These are phyloP conservation scores for Drosophila affinis DNA, from an alignment of 2,888 invertebrate genomes.

Conservation along the genomic window DNA sequence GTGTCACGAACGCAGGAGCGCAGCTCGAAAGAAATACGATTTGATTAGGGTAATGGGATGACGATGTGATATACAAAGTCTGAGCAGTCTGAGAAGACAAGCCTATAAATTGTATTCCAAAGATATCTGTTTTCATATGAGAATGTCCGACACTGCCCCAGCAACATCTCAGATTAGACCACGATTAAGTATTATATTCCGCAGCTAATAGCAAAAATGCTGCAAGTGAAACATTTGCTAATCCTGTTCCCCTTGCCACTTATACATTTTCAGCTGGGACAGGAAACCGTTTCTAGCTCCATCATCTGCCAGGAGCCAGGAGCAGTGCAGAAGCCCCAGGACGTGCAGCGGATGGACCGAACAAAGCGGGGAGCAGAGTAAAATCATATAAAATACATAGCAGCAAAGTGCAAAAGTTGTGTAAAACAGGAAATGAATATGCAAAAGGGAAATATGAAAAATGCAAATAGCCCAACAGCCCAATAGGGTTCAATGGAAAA, in stretches of 20 bases:
- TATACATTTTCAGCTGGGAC: constrained; percentile 24
- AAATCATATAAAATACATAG: constrained; percentile 43
- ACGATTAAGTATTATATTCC: too few relatives aligned
- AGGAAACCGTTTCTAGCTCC: constrained; percentile 19
- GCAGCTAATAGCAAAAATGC: background rate
- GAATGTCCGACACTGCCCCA: too few relatives aligned
- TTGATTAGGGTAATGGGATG: constrained; percentile 2
- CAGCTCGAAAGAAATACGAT: background rate
- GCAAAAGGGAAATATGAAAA: constrained; percentile 74
- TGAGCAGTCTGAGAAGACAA: background rate
- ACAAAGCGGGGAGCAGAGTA: constrained; percentile 19
- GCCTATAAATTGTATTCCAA: too few relatives aligned
- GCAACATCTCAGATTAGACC: too few relatives aligned
- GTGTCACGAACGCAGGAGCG: background rate
- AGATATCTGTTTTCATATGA: too few relatives aligned
- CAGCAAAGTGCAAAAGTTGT: constrained; percentile 49
- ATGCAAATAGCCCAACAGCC: constrained; percentile 67
- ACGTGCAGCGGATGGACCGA: background rate
- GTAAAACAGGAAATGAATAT: constrained; percentile 73
- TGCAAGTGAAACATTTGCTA: constrained; percentile 1
- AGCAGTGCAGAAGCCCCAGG: constrained; percentile 23
- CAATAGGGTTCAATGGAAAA: constrained; percentile 61
- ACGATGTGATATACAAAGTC: background rate
- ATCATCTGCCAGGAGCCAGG: constrained; percentile 25
- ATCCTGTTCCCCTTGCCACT: constrained; percentile 21